Conservation (phyloP, 2,888 invertebrate species). For the Sicus ferrugineus region DNA sequence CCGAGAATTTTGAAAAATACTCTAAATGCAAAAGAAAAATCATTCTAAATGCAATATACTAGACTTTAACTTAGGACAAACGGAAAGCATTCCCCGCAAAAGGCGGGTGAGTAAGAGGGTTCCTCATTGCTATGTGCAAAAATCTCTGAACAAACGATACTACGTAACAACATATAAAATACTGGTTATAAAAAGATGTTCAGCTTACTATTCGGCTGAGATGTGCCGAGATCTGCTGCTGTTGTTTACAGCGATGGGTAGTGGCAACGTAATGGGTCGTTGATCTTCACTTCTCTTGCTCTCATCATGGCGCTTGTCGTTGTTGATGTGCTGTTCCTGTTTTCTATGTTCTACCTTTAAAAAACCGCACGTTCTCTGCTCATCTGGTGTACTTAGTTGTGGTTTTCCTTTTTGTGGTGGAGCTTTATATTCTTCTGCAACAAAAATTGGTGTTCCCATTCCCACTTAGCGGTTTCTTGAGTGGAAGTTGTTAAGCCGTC, state of each 20-base stretch:
- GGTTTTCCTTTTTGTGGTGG: conserved; percentile 18
- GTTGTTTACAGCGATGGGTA: conserved; percentile 38
- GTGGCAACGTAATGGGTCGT: conserved; percentile 26
- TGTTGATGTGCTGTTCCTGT: neutral
- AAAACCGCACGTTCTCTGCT: conserved; percentile 55
- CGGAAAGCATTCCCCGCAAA: too few relatives aligned
- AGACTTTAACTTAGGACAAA: too few relatives aligned
- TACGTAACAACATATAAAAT: conserved; percentile 44
- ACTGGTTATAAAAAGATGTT: conserved; percentile 63
- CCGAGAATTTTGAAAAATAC: too few relatives aligned
- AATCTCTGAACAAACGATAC: conserved; percentile 18
- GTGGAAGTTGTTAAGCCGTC: conserved; percentile 42
- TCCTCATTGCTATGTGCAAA: too few relatives aligned
- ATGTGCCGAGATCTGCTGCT: conserved; percentile 56
- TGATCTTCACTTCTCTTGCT: conserved; percentile 23
- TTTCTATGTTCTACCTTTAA: conserved; percentile 32
- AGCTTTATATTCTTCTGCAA: conserved; percentile 43
- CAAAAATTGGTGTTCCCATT: conserved; percentile 63
- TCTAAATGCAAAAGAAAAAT: too few relatives aligned
- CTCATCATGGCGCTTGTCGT: conserved; percentile 39
- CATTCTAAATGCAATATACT: too few relatives aligned
- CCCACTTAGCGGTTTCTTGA: conserved; percentile 60
- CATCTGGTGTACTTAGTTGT: conserved; percentile 45
- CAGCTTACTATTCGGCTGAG: conserved; percentile 64
- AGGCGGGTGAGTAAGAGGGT: too few relatives aligned